A percentile compares a stretch with the other conserved stretches of the same genome.
phyloP scores from a whole-genome alignment of 2,888 invertebrate genomes.

The Nebria brevicollis region DNA sequence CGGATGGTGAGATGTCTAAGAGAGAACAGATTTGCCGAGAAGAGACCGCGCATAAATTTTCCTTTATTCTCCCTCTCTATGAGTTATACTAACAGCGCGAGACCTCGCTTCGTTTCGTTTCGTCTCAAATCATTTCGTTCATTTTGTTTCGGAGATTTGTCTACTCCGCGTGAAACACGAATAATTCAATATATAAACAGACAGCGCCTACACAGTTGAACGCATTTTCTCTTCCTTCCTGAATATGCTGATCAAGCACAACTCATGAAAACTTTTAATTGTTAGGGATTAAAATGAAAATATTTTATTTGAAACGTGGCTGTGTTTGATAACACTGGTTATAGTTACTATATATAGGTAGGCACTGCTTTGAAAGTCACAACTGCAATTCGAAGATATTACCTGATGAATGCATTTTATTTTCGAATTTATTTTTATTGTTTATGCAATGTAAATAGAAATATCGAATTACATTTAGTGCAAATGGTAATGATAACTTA shows the following conservation, averaged over 20 bases:
- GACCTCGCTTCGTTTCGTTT: constrained; percentile 3
- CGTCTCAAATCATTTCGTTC: constrained; percentile 4
- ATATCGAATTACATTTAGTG: not conserved
- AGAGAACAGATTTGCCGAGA: constrained; percentile 39
- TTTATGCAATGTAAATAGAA: not conserved
- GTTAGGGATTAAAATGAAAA: constrained; percentile 50
- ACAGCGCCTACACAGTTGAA: constrained; percentile 27
- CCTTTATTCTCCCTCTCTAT: constrained; percentile 1
- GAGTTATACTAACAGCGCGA: constrained; percentile 12
- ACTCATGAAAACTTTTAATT: constrained; percentile 52
- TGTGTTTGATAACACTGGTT: constrained; percentile 16
- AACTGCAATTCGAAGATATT: not conserved
- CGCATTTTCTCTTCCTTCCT: constrained; percentile 33
- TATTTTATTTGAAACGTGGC: constrained; percentile 44
- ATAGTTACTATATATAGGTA: not conserved
- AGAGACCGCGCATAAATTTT: constrained; percentile 47
- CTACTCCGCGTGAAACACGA: constrained; percentile 24
- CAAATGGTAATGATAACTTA: too few species aligned
- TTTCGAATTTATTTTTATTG: not conserved
- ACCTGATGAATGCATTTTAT: not conserved
- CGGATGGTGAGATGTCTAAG: constrained; percentile 50
- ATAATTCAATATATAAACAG: constrained; percentile 40
- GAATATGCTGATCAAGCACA: constrained; percentile 50
- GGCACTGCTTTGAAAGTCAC: not conserved
- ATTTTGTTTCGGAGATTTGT: not conserved